Evolutionary conservation across 2,797 vertebrate species (phyloP), one percentile per base, ranked within the genome.

Genomic region (Chrysocyon brachyurus): DNA sequence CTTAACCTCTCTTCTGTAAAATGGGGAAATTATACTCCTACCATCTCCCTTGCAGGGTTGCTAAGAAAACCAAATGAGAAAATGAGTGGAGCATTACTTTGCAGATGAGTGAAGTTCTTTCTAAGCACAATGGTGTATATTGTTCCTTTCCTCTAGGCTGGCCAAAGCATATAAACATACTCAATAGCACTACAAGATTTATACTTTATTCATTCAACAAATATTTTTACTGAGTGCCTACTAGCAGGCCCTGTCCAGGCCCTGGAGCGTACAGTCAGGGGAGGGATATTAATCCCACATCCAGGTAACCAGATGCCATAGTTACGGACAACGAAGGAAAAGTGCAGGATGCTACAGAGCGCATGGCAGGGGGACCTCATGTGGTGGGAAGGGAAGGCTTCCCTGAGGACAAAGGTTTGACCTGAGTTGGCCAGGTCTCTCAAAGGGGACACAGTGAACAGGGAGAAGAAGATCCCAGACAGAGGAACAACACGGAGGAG

Each of bases 191-290:
- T 54, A 1, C 0, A 17, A 28, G 46, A 66, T n/a, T 70, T n/a
- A 22, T 11, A 61, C 78, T 94, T 89, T 26, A 56, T 40, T 73
- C 70, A 72, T 24, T 93, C 68, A 83, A 28, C 33, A 91, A 79
- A 63, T 17, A 79, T 12, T 86, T 79, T 75, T n/a, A 16, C 1
- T 1, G 21, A 56, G 2, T n/a, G 36, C 54, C 57, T 68, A 15
- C 40, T 31, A 17, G 21, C 16, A 84, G 31, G 49, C 5, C 17
- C 49, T 49, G 22, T 40, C 54, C 12, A 66, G 56, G 28, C 26
- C 46, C 77, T 70, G 57, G 68, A 73, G 57, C 91, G 88, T 70
- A 83, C 0, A 52, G 59, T 70, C 40, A 22, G 31, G 46, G 59
- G 52, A 85, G 57, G 36, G 54, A 59, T 9, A 26, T 21, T 1